Evolutionary conservation across 2,888 invertebrate genomes (phyloP).

Genomic region (Harpalus rufipes): DNA sequence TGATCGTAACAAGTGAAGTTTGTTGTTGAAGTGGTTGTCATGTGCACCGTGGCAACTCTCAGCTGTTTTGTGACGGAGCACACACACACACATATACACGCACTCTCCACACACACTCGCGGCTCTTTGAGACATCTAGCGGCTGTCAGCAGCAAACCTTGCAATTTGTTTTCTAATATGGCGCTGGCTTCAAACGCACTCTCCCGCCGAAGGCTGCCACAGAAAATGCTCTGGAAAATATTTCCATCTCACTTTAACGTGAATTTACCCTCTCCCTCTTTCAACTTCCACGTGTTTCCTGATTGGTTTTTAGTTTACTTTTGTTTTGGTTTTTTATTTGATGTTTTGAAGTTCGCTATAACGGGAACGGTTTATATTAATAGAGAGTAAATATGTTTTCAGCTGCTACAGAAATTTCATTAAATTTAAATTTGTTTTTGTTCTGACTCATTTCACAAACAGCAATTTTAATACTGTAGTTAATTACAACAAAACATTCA

Average conservation of each 20-base stretch:
- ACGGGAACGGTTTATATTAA: conserved; percentile 29
- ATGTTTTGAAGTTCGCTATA: conserved; percentile 32
- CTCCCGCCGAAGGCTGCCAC: conserved; percentile 64
- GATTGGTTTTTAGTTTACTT: conserved; percentile 49
- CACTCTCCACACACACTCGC: conserved; percentile 17
- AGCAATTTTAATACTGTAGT: conserved; percentile 2
- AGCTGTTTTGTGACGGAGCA: conserved; percentile 54
- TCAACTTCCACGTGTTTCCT: conserved; percentile 36
- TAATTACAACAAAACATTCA: conserved; percentile 19
- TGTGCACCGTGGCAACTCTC: conserved; percentile 58
- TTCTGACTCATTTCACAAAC: conserved; percentile 9
- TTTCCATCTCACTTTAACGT: neutral
- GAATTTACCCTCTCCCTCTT: conserved; percentile 3
- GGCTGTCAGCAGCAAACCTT: conserved; percentile 75
- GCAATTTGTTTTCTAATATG: conserved; percentile 76
- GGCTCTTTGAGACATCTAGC: conserved; percentile 76
- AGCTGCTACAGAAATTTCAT: conserved; percentile 23
- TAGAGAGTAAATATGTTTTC: conserved; percentile 32
- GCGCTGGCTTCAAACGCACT: conserved; percentile 75
- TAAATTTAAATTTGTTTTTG: conserved; percentile 33
- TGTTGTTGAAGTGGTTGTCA: conserved; percentile 67
- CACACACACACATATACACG: conserved; percentile 26
- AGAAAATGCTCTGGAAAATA: conserved; percentile 28
- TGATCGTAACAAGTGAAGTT: conserved; percentile 65
- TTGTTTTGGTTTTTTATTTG: conserved; percentile 35